Evolutionary conservation across 1,140 invertebrate genomes (phyloP).

Genomic region (Anagrus nilaparvatae): DNA sequence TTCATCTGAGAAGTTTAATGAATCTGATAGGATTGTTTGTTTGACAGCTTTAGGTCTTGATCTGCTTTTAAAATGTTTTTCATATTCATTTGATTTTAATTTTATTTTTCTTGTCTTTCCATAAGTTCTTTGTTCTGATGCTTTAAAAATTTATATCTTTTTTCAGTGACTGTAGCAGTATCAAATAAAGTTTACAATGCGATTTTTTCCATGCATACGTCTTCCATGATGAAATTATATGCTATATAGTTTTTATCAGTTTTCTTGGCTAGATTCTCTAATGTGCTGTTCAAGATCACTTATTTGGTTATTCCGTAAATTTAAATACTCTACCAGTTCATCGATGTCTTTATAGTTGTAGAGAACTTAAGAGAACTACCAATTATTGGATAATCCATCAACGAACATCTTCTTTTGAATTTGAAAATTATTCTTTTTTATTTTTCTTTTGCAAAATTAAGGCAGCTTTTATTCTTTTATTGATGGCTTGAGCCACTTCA

Average conservation of each 20-base stretch:
- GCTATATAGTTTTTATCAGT: constrained; percentile 49
- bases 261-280: constrained; percentile 61
- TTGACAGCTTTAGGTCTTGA: neutral
- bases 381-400: constrained; percentile 59
- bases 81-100: constrained; percentile 39
- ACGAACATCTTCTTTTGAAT: constrained; percentile 40
- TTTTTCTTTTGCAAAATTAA: constrained; percentile 48
- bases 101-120: constrained; percentile 20
- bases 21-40: constrained; percentile 14
- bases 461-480: constrained; percentile 66
- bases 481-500: constrained; percentile 71
- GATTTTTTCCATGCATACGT: constrained; percentile 56
- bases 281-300: constrained; percentile 77
- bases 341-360: no score
- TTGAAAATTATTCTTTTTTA: constrained; percentile 31
- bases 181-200: constrained; percentile 51
- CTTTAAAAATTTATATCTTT: constrained; percentile 29
- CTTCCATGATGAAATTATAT: constrained; percentile 55
- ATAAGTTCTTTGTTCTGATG: constrained; percentile 25
- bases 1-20: constrained; percentile 20
- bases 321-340: constrained; percentile 55
- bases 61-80: constrained; percentile 20
- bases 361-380: constrained; percentile 62
- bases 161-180: constrained; percentile 41
- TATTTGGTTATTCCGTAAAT: constrained; percentile 68